phyloP scores from a whole-genome alignment of 1,140 invertebrate species.

The Conus ventricosus region DNA sequence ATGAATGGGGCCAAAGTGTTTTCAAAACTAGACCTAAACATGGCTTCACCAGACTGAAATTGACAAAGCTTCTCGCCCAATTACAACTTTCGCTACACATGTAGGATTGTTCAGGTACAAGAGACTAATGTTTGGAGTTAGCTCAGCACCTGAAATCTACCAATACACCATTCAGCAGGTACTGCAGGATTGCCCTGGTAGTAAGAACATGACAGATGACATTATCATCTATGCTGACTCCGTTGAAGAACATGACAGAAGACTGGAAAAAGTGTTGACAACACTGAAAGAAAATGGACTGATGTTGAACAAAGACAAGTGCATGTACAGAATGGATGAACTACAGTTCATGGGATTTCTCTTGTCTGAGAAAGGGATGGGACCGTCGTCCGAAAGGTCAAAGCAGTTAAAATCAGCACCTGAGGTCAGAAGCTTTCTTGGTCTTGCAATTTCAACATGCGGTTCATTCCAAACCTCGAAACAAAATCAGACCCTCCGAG shows the following conservation, averaged over 20 bases:
- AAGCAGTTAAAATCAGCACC: background rate
- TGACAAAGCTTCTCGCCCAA: background rate
- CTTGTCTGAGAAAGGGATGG: background rate
- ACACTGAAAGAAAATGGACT: background rate
- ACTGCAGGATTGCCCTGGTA: background rate
- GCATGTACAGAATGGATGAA: background rate
- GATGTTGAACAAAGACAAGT: background rate
- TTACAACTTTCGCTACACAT: conserved; percentile 14
- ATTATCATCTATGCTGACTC: background rate
- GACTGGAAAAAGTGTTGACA: background rate
- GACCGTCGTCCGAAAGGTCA: background rate
- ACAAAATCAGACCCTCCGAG: background rate
- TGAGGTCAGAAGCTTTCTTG: background rate
- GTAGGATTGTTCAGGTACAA: conserved; percentile 5
- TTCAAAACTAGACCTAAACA: conserved; percentile 1
- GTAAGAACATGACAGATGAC: background rate
- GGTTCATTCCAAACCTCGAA: background rate
- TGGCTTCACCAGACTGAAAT: background rate
- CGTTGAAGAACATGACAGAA: background rate
- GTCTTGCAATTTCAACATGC: background rate
- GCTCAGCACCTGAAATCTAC: background rate
- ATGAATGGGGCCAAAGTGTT: conserved; percentile 15
- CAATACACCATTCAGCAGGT: background rate
- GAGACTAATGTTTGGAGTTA: conserved; percentile 1
- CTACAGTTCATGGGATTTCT: background rate